Conservation (phyloP, 2,113 vertebrate species). For the Daphoenositta chrysoptera region DNA sequence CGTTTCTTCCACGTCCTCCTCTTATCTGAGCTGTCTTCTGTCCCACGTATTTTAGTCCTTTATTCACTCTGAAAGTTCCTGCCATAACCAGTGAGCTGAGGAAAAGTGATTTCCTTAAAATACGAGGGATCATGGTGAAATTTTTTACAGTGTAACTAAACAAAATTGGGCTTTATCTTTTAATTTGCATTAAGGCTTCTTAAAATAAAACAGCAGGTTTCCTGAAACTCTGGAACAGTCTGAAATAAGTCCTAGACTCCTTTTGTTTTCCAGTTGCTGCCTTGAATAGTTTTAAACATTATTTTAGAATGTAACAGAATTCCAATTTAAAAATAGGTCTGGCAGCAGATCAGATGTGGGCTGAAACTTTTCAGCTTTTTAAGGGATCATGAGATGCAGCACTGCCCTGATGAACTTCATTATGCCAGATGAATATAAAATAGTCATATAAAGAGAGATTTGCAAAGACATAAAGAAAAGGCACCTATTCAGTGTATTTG, state of each 20-base stretch:
- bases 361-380: conserved; percentile 23
- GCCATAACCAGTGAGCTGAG: not conserved
- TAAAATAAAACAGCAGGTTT: not conserved
- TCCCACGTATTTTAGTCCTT: not conserved
- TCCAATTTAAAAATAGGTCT: not conserved
- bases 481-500: not conserved
- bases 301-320: not conserved
- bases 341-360: not conserved
- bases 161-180: not conserved
- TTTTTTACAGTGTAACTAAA: not conserved
- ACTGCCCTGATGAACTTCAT: conserved; percentile 30
- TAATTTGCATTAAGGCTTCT: not conserved
- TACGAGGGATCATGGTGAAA: not conserved
- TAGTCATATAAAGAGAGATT: not conserved
- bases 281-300: not conserved
- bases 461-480: not conserved
- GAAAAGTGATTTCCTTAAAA: not conserved
- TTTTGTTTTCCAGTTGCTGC: not conserved
- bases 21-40: not conserved
- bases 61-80: not conserved
- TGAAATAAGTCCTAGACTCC: not conserved
- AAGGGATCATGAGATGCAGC: not conserved
- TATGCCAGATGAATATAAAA: conserved; percentile 14
- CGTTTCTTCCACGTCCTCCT: not conserved
- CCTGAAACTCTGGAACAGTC: not conserved